Evolutionary conservation across 2,113 vertebrate genomes (phyloP), one percentile per base, ranked within the genome.

Genomic region (Hepsetus odoe): DNA sequence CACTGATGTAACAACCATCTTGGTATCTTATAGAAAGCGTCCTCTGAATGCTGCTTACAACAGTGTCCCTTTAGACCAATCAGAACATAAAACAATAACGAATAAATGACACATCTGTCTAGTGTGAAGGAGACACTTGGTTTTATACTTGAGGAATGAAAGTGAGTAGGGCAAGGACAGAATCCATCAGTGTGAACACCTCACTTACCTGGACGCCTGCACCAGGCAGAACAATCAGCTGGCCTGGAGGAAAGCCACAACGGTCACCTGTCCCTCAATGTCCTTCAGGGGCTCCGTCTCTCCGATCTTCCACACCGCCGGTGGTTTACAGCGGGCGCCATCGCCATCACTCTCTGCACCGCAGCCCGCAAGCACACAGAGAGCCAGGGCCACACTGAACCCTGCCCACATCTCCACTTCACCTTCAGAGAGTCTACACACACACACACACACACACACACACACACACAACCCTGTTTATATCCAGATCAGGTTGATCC

Each of bases 201-300:
- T 38, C 2, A 66, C 65, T 79, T 84, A 99, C 98, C 93, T 94
- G 86, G 95, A 92, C 1, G 97, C 97, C 95, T 99, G 98, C 92
- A 87, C 85, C 88, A 96, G 81, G 65, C 98, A 99, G 87, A 96
- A 88, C 14, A 89, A 88, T 97, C 98, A 99, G 92, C 95, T 98
- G 51, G 97, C 96, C 81, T 97, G 93, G 1, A 99, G 90, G 16
- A 96, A 95, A 5, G 95, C 95, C 58, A 99, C 95, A 74, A 99
- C 95, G 0, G 93, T 95, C 86, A 99, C 96, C 0, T 4, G 84
- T 0, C 96, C 95, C 62, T 82, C 82, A 0, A 94, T 85, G 28
- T 81, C 89, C 80, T 90, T 90, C 96, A 99, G 98, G 0, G 96
- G 97, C 46, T 92, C 87, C 77, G 87, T 82, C 16, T 92, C 91